These are phyloP conservation scores for Bruchidius siliquastri DNA, from an alignment of 2,888 invertebrate species.

Conservation along the genomic window DNA sequence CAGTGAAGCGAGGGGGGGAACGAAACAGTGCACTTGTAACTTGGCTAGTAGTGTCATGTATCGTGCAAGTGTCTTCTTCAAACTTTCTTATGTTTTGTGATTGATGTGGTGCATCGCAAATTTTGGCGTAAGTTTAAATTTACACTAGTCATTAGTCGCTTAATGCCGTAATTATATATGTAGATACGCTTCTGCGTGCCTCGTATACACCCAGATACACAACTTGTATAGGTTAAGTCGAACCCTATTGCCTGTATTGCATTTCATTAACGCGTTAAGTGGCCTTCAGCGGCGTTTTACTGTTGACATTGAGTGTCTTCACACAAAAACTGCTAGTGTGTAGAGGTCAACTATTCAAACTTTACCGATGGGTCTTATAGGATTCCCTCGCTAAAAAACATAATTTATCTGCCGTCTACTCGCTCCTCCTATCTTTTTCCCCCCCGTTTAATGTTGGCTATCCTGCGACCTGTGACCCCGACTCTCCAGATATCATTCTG, in stretches of 20 bases:
- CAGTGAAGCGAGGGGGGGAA: slow-evolving; percentile 43
- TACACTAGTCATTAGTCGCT: neutral
- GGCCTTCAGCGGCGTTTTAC: slow-evolving; percentile 48
- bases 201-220: slow-evolving; percentile 3
- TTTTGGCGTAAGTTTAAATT: slow-evolving; percentile 42
- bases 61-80: slow-evolving; percentile 47
- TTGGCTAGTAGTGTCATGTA: slow-evolving; percentile 50
- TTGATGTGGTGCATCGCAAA: slow-evolving; percentile 41
- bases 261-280: slow-evolving; percentile 43
- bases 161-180: slow-evolving; percentile 4
- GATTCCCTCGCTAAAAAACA: slow-evolving; percentile 12
- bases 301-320: slow-evolving; percentile 50
- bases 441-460: slow-evolving; percentile 19
- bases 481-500: slow-evolving; percentile 32
- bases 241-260: slow-evolving; percentile 13
- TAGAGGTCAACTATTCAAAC: slow-evolving; percentile 48
- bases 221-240: slow-evolving; percentile 23
- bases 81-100: slow-evolving; percentile 46
- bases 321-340: slow-evolving; percentile 48
- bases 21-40: slow-evolving; percentile 49
- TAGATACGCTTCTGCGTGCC: slow-evolving; percentile 8
- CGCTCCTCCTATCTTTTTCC: slow-evolving; percentile 17
- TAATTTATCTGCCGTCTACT: neutral
- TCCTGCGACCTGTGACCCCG: slow-evolving; percentile 41
- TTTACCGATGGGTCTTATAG: neutral